Evolutionary conservation across 1,140 invertebrate genomes (phyloP).

Genomic region (Arctopsyche grandis): DNA sequence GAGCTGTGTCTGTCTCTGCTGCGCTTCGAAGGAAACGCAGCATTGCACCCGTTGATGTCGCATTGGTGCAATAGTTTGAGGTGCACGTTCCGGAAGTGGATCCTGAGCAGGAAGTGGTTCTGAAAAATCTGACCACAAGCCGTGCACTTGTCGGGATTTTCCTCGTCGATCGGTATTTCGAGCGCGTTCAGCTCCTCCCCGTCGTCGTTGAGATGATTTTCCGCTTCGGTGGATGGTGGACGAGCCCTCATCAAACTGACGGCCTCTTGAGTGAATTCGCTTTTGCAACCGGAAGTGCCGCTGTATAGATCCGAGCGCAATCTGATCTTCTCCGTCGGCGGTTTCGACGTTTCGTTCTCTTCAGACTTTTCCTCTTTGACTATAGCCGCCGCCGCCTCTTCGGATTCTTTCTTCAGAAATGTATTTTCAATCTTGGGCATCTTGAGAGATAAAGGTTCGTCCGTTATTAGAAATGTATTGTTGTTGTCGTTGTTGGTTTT

Average conservation of each 20-base stretch:
- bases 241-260: conserved; percentile 64
- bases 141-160: conserved; percentile 85
- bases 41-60: conserved; percentile 91
- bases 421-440: conserved; percentile 64
- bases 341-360: conserved; percentile 56
- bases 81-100: conserved; percentile 93
- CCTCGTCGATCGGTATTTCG: conserved; percentile 81
- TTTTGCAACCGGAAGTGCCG: conserved; percentile 61
- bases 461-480: conserved; percentile 57
- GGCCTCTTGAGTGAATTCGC: conserved; percentile 60
- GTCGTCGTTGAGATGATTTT: conserved; percentile 65
- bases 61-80: conserved; percentile 92
- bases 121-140: conserved; percentile 94
- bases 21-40: conserved; percentile 91
- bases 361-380: conserved; percentile 30
- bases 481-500: conserved; percentile 60
- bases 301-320: conserved; percentile 65
- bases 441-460: conserved; percentile 71
- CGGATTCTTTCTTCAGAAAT: conserved; percentile 42
- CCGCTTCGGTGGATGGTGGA: conserved; percentile 68
- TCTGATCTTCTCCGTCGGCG: conserved; percentile 62
- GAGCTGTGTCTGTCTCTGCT: conserved; percentile 92
- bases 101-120: conserved; percentile 91
- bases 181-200: conserved; percentile 75
- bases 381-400: conserved; percentile 2